Percentiles rank a stretch among this genome's conserved stretches.
phyloP scores from a whole-genome alignment of 2,113 vertebrate species.

The Hemichromis elongatus region DNA sequence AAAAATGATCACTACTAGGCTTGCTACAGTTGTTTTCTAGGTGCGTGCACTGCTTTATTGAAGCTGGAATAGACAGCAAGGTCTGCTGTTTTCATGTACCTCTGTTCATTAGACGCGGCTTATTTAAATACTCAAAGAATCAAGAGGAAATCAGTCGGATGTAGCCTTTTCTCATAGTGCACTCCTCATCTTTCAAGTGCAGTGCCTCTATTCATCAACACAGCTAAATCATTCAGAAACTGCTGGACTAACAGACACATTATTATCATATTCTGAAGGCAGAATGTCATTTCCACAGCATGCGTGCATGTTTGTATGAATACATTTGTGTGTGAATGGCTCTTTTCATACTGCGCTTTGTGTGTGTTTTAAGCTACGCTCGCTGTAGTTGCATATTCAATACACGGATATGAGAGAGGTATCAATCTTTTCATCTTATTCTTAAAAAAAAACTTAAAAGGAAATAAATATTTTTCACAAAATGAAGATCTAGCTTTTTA shows the following conservation, averaged over 20 bases:
- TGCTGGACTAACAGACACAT: background rate
- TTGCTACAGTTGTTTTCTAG: background rate
- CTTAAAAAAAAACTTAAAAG: background rate
- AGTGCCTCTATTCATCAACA: conserved; percentile 9
- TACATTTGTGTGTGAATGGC: background rate
- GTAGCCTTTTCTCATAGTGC: background rate
- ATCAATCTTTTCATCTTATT: background rate
- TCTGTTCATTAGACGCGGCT: conserved; percentile 7
- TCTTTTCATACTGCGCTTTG: background rate
- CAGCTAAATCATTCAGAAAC: background rate
- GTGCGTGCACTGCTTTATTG: background rate
- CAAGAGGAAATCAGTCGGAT: conserved; percentile 33
- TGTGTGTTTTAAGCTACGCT: background rate
- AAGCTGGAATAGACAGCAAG: background rate
- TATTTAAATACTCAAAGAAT: conserved; percentile 20
- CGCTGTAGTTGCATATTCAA: background rate
- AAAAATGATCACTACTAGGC: background rate
- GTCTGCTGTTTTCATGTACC: background rate
- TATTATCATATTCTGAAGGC: conserved; percentile 5
- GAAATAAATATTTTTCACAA: background rate
- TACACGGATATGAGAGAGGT: background rate
- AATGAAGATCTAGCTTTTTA: background rate
- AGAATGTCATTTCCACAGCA: background rate
- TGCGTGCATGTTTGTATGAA: background rate
- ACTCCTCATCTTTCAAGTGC: background rate